Conservation (phyloP, 2,113 vertebrate species). For the Microcebus murinus region DNA sequence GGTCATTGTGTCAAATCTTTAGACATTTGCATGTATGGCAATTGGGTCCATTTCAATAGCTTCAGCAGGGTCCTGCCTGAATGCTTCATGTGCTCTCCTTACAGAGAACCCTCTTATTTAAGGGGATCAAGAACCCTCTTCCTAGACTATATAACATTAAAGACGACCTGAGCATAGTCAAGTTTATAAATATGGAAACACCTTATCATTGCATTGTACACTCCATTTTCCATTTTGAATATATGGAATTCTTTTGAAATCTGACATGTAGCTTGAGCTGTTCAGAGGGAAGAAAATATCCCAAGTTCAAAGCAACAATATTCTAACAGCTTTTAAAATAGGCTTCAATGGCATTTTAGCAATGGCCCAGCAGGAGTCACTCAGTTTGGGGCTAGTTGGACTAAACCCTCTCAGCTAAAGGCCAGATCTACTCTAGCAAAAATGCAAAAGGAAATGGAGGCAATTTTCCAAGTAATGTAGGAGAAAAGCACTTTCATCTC, state of each 20-base stretch:
- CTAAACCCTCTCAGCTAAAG: not conserved
- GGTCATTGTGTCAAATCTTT: not conserved
- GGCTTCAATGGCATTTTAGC: not conserved
- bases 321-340: not conserved
- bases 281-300: slow-evolving; percentile 5
- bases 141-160: not conserved
- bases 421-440: not conserved
- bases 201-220: not conserved
- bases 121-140: not conserved
- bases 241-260: not conserved
- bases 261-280: not conserved
- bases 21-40: not conserved
- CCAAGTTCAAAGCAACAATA: not conserved
- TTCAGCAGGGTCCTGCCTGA: not conserved
- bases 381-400: not conserved
- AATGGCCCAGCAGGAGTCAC: not conserved
- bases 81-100: not conserved
- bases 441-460: slow-evolving; percentile 30
- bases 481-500: slow-evolving; percentile 46
- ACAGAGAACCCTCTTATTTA: not conserved
- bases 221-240: not conserved
- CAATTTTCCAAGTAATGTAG: slow-evolving; percentile 59
- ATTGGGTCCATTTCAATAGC: not conserved
- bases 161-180: not conserved
- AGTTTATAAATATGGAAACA: not conserved